phyloP scores from a whole-genome alignment of 1,140 invertebrate species.

The Ostrea edulis region DNA sequence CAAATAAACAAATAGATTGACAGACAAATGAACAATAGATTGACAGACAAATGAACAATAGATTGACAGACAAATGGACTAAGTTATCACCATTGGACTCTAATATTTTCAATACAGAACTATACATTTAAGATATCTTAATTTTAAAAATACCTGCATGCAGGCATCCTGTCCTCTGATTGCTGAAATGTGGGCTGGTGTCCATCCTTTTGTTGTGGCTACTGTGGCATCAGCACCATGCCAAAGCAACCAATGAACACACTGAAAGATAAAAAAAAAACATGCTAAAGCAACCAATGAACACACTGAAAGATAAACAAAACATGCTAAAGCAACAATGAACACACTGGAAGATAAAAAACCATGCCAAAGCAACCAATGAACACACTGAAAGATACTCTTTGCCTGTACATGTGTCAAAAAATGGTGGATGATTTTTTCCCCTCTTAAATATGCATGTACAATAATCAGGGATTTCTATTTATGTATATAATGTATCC shows the following conservation, averaged over 20 bases:
- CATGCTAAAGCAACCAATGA: slow-evolving; percentile 77
- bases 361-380: slow-evolving; percentile 80
- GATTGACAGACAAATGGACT: too few species aligned
- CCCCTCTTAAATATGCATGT: too few species aligned
- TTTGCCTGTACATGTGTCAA: too few species aligned
- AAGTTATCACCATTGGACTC: too few species aligned
- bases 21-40: too few species aligned
- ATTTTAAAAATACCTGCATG: slow-evolving; percentile 71
- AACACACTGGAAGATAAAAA: too few species aligned
- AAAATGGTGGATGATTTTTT: too few species aligned
- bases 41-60: too few species aligned
- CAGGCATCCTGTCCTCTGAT: slow-evolving; percentile 78
- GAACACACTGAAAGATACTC: slow-evolving; percentile 76
- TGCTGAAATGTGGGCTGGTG: slow-evolving; percentile 78
- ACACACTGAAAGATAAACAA: slow-evolving; percentile 72
- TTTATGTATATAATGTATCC: too few species aligned
- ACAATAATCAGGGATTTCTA: too few species aligned
- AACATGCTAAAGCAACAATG: slow-evolving; percentile 76
- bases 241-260: slow-evolving; percentile 80
- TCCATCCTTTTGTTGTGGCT: slow-evolving; percentile 78
- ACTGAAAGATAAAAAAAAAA: slow-evolving; percentile 65
- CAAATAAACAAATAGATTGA: too few species aligned
- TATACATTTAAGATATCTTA: neutral
- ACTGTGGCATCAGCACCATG: slow-evolving; percentile 79
- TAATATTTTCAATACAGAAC: too few species aligned